Evolutionary conservation across 2,797 vertebrate species (phyloP).

Genomic region (Selene dorsalis): DNA sequence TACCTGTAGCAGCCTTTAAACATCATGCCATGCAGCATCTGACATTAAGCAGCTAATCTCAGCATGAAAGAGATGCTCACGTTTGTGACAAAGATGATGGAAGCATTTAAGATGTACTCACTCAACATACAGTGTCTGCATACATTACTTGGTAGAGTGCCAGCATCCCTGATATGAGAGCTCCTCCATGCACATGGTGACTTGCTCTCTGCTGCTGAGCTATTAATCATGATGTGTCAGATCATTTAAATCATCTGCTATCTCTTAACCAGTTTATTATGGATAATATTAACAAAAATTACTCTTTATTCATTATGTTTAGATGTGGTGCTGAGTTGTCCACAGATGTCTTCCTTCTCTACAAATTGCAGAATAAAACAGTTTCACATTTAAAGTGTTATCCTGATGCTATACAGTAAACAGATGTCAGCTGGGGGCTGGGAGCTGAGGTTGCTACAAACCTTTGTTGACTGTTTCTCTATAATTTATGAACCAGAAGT

Average conservation of each 20-base stretch:
- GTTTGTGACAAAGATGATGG: constrained; percentile 34
- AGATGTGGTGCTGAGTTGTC: too few species aligned
- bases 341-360: too few species aligned
- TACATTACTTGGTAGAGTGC: constrained; percentile 5
- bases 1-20: constrained; percentile 54
- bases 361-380: too few species aligned
- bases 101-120: constrained; percentile 44
- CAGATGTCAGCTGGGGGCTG: too few species aligned
- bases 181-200: constrained; percentile 12
- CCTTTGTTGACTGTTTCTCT: too few species aligned
- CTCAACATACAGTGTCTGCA: background rate
- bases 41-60: constrained; percentile 60
- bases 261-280: background rate
- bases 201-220: constrained; percentile 1
- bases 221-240: constrained; percentile 36
- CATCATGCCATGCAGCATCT: constrained; percentile 25
- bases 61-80: constrained; percentile 47
- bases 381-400: too few species aligned
- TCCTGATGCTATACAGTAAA: too few species aligned
- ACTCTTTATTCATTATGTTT: too few species aligned
- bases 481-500: too few species aligned
- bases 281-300: too few species aligned
- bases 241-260: constrained; percentile 1
- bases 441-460: too few species aligned
- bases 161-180: constrained; percentile 5